Conservation (phyloP, 2,113 vertebrate species). For the Aegotheles bennettii region DNA sequence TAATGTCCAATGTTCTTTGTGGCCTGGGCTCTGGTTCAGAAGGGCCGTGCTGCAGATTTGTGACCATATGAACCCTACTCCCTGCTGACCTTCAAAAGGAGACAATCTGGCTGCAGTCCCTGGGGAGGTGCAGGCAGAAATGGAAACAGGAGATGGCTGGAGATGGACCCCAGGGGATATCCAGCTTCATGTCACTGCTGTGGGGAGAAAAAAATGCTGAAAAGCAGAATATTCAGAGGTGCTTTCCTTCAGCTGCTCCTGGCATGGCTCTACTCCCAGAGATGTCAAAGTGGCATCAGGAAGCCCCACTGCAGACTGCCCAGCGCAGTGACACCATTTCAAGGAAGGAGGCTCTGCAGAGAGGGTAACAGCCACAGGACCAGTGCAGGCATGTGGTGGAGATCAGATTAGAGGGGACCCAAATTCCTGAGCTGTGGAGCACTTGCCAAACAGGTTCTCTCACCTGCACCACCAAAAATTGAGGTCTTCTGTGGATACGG, state of each 20-base stretch:
- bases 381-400: not conserved
- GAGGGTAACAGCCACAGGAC: not conserved
- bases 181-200: not conserved
- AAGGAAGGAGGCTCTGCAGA: not conserved
- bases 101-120: not conserved
- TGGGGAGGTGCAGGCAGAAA: not conserved
- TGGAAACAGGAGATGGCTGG: not conserved
- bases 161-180: not conserved
- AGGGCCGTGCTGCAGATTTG: not conserved
- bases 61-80: not conserved
- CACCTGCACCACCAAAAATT: not conserved
- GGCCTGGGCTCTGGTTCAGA: not conserved
- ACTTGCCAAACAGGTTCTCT: not conserved
- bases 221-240: not conserved
- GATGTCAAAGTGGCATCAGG: not conserved
- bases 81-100: not conserved
- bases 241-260: not conserved
- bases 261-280: not conserved
- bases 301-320: not conserved
- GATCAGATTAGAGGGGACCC: not conserved
- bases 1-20: not conserved
- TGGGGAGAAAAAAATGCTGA: not conserved
- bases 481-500: not conserved
- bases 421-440: not conserved
- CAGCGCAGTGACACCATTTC: accelerated